Evolutionary conservation across 2,888 invertebrate genomes (phyloP).

Genomic region (Spilarctia lutea): DNA sequence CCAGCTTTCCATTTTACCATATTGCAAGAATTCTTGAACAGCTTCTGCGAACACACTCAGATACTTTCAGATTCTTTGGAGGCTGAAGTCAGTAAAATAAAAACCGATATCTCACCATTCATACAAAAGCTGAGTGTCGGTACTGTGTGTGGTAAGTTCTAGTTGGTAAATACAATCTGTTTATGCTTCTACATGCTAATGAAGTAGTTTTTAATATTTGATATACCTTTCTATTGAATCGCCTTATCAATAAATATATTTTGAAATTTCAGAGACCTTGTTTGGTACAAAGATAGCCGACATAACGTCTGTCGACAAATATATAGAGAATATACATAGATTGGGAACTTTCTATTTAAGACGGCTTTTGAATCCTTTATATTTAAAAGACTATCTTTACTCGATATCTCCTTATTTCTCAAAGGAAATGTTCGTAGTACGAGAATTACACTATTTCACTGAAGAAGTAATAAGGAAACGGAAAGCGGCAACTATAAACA

Average conservation of each 20-base stretch:
- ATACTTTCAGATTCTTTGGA: conserved; percentile 47
- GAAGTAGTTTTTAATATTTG: neutral
- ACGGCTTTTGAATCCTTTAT: conserved; percentile 43
- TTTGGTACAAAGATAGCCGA: conserved; percentile 85
- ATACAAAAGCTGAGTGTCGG: conserved; percentile 67
- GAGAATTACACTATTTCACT: conserved; percentile 82
- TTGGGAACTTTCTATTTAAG: conserved; percentile 36
- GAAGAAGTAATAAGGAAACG: conserved; percentile 80
- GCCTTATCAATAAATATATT: neutral
- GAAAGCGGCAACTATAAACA: conserved; percentile 40
- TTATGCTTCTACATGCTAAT: neutral
- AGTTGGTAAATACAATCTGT: conserved; percentile 25
- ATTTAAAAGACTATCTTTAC: conserved; percentile 27
- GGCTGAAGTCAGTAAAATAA: conserved; percentile 38
- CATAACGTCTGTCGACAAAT: conserved; percentile 66
- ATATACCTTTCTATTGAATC: neutral
- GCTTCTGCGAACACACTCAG: conserved; percentile 69
- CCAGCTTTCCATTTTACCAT: conserved; percentile 80
- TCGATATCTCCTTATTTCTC: conserved; percentile 23
- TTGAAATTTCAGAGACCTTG: conserved; percentile 64
- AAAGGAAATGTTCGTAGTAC: conserved; percentile 54
- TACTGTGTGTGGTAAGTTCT: conserved; percentile 60
- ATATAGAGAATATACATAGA: conserved; percentile 62
- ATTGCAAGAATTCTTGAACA: conserved; percentile 67
- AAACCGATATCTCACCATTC: conserved; percentile 77